Percentiles rank a stretch among this genome's conserved stretches.
Evolutionary conservation across 2,113 vertebrate genomes (phyloP).

Genomic region (Tetrao urogallus): DNA sequence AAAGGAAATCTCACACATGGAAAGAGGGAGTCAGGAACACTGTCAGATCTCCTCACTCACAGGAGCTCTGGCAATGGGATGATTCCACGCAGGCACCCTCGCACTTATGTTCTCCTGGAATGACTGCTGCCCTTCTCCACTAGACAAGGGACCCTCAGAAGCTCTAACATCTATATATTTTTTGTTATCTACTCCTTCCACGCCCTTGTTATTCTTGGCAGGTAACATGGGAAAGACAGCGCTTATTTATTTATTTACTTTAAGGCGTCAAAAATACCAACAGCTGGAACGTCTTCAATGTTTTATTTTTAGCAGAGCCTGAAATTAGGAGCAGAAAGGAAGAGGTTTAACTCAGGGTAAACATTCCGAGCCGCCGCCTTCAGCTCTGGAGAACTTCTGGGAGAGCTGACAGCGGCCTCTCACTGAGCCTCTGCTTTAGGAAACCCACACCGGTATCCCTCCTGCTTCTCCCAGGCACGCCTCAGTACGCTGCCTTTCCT

Average conservation of each 20-base stretch:
- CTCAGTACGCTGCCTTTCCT: not conserved
- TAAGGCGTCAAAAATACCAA: slow-evolving; percentile 51
- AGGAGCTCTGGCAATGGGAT: not conserved
- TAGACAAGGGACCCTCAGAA: not conserved
- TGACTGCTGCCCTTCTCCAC: not conserved
- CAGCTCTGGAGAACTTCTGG: not conserved
- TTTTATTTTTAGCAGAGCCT: slow-evolving; percentile 30
- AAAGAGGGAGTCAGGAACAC: not conserved
- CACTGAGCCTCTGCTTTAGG: not conserved
- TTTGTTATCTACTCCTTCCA: slow-evolving; percentile 18
- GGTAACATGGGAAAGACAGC: slow-evolving; percentile 29
- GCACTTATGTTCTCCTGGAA: not conserved
- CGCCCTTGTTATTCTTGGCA: slow-evolving; percentile 67
- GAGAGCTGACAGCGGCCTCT: not conserved
- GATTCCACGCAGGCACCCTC: fast-evolving
- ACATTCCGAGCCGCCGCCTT: not conserved
- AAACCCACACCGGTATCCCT: not conserved
- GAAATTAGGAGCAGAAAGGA: slow-evolving; percentile 39
- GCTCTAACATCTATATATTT: slow-evolving; percentile 16
- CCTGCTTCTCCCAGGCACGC: fast-evolving
- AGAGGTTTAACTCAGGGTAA: not conserved
- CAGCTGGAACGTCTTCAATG: slow-evolving; percentile 28
- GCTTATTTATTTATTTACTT: not conserved
- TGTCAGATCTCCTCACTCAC: not conserved
- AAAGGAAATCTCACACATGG: not conserved